A percentile compares a stretch with the other conserved stretches of the same genome.
Conservation (phyloP, 2,888 invertebrate species). For the Stomorhina lunata region DNA sequence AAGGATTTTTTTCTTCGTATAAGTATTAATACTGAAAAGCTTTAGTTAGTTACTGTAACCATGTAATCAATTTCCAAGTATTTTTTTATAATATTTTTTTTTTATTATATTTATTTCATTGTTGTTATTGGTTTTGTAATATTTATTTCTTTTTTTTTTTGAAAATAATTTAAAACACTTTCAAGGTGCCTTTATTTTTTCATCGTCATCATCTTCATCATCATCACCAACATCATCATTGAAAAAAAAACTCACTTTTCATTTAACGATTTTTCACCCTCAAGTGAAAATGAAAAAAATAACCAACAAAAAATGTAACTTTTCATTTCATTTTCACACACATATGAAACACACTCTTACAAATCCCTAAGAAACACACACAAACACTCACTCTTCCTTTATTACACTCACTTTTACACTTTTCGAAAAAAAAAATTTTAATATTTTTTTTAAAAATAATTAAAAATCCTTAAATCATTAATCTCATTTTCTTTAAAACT, state of each 20-base stretch:
- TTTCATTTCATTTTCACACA: conserved; percentile 64
- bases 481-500: conserved; percentile 40
- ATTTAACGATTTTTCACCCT: conserved; percentile 67
- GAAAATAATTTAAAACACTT: conserved; percentile 47
- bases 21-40: neutral
- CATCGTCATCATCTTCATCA: conserved; percentile 24
- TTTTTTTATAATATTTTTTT: no score
- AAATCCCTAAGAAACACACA: no score
- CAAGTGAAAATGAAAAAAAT: conserved; percentile 46
- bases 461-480: conserved; percentile 44
- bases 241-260: conserved; percentile 62
- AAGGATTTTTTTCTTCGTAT: conserved; percentile 38
- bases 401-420: conserved; percentile 53
- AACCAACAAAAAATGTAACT: conserved; percentile 57
- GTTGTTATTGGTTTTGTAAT: conserved; percentile 9
- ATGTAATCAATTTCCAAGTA: neutral
- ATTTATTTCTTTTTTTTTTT: neutral
- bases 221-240: conserved; percentile 18
- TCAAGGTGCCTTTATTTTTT: conserved; percentile 66
- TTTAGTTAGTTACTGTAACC: neutral
- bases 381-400: conserved; percentile 38
- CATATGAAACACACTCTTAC: conserved; percentile 51
- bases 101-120: no score
- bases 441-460: neutral
- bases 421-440: conserved; percentile 35